Evolutionary conservation across 2,113 vertebrate genomes (phyloP).

Genomic region (Lagopus muta): DNA sequence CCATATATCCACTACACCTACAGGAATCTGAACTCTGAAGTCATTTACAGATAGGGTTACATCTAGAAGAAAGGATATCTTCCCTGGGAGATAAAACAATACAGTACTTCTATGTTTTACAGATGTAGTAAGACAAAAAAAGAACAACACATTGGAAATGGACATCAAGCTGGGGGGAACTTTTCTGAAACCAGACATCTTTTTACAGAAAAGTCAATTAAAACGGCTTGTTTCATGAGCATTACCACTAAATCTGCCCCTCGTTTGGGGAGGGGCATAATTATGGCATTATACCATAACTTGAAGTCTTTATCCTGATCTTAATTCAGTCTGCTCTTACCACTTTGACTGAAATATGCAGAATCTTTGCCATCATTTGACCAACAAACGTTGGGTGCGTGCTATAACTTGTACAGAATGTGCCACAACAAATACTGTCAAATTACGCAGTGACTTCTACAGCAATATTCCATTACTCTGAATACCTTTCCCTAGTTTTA

Average conservation of each 20-base stretch:
- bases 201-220: conserved; percentile 55
- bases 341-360: background rate
- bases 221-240: conserved; percentile 10
- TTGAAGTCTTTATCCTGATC: conserved; percentile 27
- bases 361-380: conserved; percentile 18
- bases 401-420: background rate
- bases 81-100: conserved; percentile 73
- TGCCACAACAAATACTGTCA: background rate
- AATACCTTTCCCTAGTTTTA: background rate
- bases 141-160: background rate
- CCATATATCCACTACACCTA: conserved; percentile 71
- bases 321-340: conserved; percentile 33
- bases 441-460: background rate
- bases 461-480: background rate
- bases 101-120: conserved; percentile 62
- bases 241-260: background rate
- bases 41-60: conserved; percentile 65
- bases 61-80: conserved; percentile 65
- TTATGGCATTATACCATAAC: background rate
- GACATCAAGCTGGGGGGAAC: background rate
- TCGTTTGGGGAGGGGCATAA: background rate
- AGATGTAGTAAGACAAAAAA: conserved; percentile 45
- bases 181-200: conserved; percentile 3
- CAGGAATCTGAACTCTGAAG: conserved; percentile 71
- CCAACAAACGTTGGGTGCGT: background rate